Conservation (phyloP, 2,888 invertebrate species). For the Pyrgus malvae region DNA sequence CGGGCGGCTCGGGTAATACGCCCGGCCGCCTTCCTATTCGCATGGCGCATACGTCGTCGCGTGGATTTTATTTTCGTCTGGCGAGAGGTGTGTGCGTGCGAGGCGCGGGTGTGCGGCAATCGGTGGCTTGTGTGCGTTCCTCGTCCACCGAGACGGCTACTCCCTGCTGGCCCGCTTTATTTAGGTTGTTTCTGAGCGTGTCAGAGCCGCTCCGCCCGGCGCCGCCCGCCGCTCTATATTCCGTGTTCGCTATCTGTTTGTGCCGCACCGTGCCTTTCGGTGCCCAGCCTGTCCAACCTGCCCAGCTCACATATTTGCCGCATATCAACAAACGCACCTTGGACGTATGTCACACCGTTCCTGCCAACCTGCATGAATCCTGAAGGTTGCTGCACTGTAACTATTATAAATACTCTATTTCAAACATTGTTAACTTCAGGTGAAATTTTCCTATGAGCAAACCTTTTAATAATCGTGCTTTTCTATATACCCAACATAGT, state of each 20-base stretch:
- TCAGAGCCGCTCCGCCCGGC: slow-evolving; percentile 47
- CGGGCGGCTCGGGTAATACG: slow-evolving; percentile 58
- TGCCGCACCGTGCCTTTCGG: slow-evolving; percentile 31
- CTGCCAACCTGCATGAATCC: slow-evolving; percentile 5
- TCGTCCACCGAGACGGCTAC: slow-evolving; percentile 67
- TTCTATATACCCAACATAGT: too few relatives aligned
- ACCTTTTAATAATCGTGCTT: too few relatives aligned
- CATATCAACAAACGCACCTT: background rate
- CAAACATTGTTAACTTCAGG: too few relatives aligned
- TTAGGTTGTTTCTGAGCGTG: slow-evolving; percentile 72
- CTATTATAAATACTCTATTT: background rate
- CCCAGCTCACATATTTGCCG: background rate
- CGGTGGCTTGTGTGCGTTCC: slow-evolving; percentile 51
- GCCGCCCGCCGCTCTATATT: slow-evolving; percentile 37
- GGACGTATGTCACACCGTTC: slow-evolving; percentile 10
- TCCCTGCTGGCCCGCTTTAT: slow-evolving; percentile 74
- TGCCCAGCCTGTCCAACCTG: slow-evolving; percentile 38
- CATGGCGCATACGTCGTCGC: slow-evolving; percentile 72
- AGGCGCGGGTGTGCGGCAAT: slow-evolving; percentile 39
- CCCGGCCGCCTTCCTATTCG: slow-evolving; percentile 76
- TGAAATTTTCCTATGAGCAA: too few relatives aligned
- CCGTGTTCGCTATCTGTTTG: slow-evolving; percentile 35
- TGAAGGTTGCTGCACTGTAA: background rate
- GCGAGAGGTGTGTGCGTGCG: slow-evolving; percentile 64
- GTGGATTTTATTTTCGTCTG: slow-evolving; percentile 81